Evolutionary conservation across 2,888 invertebrate genomes (phyloP).

Genomic region (Drosophila demipolita): DNA sequence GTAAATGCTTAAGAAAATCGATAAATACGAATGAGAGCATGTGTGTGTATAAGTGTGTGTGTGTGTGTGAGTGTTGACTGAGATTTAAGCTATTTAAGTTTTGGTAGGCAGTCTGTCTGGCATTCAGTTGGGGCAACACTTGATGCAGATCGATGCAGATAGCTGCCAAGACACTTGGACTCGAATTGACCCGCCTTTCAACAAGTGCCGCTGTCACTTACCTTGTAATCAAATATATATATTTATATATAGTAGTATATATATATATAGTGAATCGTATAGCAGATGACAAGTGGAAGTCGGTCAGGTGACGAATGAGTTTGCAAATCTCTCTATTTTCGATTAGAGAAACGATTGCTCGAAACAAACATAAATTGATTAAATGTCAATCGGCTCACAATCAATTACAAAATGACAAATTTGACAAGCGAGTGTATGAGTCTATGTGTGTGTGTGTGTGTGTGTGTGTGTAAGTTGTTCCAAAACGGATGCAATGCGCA

Average conservation of each 20-base stretch:
- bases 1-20: constrained; percentile 59
- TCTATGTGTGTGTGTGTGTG: constrained; percentile 26
- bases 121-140: constrained; percentile 28
- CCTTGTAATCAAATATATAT: constrained; percentile 59
- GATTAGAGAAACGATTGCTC: constrained; percentile 23
- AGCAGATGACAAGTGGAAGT: constrained; percentile 12
- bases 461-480: constrained; percentile 17
- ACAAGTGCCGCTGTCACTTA: constrained; percentile 54
- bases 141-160: constrained; percentile 2
- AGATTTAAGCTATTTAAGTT: constrained; percentile 65
- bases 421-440: constrained; percentile 57
- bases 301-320: constrained; percentile 44
- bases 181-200: constrained; percentile 63
- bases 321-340: constrained; percentile 15
- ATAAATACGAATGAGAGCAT: constrained; percentile 46
- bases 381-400: constrained; percentile 72
- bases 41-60: constrained; percentile 3
- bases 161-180: constrained; percentile 61
- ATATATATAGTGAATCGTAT: constrained; percentile 16
- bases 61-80: constrained; percentile 4
- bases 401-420: constrained; percentile 75
- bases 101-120: constrained; percentile 29
- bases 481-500: constrained; percentile 55
- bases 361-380: constrained; percentile 70
- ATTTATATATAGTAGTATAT: constrained; percentile 29